phyloP scores from a whole-genome alignment of 2,888 invertebrate species.

The Hydropsyche betteni region DNA sequence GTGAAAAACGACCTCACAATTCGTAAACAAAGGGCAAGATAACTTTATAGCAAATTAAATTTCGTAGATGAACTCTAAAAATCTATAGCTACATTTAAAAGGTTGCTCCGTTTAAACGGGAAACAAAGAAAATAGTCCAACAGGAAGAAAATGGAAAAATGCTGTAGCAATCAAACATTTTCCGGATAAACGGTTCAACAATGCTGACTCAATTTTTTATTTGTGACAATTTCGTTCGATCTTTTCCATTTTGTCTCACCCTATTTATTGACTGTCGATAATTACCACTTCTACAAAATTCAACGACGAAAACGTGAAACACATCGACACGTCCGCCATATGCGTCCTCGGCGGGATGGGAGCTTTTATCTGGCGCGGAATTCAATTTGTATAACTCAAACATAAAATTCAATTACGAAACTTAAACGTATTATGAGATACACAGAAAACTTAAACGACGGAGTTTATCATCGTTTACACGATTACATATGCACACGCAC shows the following conservation, averaged over 20 bases:
- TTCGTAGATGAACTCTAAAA: slow-evolving; percentile 15
- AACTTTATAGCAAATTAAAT: slow-evolving; percentile 23
- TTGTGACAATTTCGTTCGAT: not conserved
- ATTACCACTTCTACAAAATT: no score
- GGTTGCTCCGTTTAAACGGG: slow-evolving; percentile 13
- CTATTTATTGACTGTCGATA: not conserved
- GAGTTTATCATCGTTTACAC: slow-evolving; percentile 25
- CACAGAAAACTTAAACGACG: slow-evolving; percentile 38
- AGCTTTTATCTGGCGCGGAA: slow-evolving; percentile 18
- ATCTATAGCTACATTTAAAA: slow-evolving; percentile 22
- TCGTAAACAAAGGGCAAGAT: not conserved
- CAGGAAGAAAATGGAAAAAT: slow-evolving; percentile 25
- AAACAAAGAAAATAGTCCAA: slow-evolving; percentile 22
- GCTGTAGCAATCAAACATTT: slow-evolving; percentile 30
- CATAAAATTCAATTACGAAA: slow-evolving; percentile 40
- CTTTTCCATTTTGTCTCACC: not conserved
- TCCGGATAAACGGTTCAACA: slow-evolving; percentile 20
- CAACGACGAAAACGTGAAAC: no score
- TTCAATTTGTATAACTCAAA: slow-evolving; percentile 39
- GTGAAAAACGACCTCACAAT: not conserved
- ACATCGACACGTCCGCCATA: not conserved
- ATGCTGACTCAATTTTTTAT: slow-evolving; percentile 7
- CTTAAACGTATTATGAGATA: slow-evolving; percentile 33
- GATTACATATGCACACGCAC: slow-evolving; percentile 16
- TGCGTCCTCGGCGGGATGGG: not conserved